A percentile compares a stretch with the other conserved stretches of the same genome.
These are phyloP conservation scores for Psilopsiagon aymara DNA, from an alignment of 2,113 vertebrate species.

Conservation along the genomic window DNA sequence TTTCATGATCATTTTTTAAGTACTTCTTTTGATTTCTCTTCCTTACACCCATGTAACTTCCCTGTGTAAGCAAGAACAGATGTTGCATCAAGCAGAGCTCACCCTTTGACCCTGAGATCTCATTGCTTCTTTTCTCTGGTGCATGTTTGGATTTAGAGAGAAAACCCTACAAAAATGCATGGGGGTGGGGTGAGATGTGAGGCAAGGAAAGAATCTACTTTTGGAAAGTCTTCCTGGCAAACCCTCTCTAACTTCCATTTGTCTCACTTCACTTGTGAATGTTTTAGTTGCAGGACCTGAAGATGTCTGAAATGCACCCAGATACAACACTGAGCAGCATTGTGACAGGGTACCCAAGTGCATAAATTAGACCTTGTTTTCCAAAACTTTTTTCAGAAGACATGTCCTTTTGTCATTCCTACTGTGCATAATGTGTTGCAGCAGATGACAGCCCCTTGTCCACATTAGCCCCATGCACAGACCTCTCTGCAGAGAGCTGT, in stretches of 20 bases:
- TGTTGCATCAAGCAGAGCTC: conserved; percentile 67
- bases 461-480: not conserved
- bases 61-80: conserved; percentile 74
- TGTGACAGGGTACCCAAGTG: not conserved
- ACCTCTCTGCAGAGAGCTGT: not conserved
- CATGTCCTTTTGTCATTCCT: not conserved
- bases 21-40: conserved; percentile 60
- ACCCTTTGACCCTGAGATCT: conserved; percentile 21
- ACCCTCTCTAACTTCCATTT: not conserved
- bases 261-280: conserved; percentile 1
- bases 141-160: conserved; percentile 52
- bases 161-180: conserved; percentile 47
- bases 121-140: conserved; percentile 43
- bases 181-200: not conserved
- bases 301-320: not conserved
- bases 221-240: conserved; percentile 21
- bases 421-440: not conserved
- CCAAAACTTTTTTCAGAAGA: not conserved
- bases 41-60: conserved; percentile 48
- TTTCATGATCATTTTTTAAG: conserved; percentile 41
- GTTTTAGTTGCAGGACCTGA: not conserved
- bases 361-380: not conserved
- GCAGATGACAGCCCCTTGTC: not conserved
- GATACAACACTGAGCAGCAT: not conserved
- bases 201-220: conserved; percentile 11